Evolutionary conservation across 2,888 invertebrate species (phyloP), one percentile per base, ranked within the genome.

Genomic region (Drosophila planitibia): DNA sequence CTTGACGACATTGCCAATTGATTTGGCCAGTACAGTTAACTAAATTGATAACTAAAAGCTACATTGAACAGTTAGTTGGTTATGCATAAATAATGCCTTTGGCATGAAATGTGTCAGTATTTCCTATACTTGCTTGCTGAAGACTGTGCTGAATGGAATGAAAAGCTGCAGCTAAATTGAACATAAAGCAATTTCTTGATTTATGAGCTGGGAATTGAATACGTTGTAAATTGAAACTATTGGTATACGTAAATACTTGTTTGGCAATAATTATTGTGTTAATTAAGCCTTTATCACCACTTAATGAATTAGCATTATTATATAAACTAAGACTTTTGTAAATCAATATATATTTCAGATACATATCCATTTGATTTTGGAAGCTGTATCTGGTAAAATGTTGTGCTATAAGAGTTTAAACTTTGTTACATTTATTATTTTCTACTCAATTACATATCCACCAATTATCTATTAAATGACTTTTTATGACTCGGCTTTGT

Each of bases 11-110:
- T 75, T 77, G 77, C 70, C 77, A 80, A 78, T 78, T 74, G 68
- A 76, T 69, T 79, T 47, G 47, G 25, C 41, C 55, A 35, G 33
- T n/a, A 19, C 54, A 64, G 47, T 70, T 66, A 12, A 44, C 32
- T 22, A 55, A 58, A 39, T 58, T 51, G 69, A 62, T 63, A 51
- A 44, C 39, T 52, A 63, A 63, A 30, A 32, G 63, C 54, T 64
- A 30, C 41, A 62, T 49, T 44, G 44, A 35, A 65, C 67, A 76
- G 49, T 77, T 69, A 68, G n/a, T 81, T 72, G 67, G 54, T 22
- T 10, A 57, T 33, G n/a, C 82, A 75, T 82, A 63, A 82, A 85
- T 79, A 72, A 88, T 87, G 82, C 74, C 33, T 32, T 33, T n/a
- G 53, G 64, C 74, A 57, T 64, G 82, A 57, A 80, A 79, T 81